Evolutionary conservation across 2,888 invertebrate genomes (phyloP).

Genomic region (Polylopha cassiicola): DNA sequence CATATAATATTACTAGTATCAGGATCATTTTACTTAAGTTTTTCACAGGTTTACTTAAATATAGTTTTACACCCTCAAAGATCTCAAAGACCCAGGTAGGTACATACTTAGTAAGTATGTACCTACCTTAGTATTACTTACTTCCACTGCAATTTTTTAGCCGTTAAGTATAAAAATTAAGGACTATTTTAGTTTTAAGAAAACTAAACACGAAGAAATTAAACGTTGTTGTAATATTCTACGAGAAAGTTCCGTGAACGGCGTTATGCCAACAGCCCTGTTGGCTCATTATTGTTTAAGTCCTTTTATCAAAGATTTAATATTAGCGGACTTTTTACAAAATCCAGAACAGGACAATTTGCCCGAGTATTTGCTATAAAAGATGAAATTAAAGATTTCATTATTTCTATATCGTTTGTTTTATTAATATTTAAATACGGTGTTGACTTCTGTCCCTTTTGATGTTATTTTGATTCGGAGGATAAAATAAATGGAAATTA

Average conservation of each 20-base stretch:
- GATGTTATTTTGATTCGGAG: too few species aligned
- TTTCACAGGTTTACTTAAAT: too few species aligned
- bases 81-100: too few species aligned
- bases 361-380: slow-evolving; percentile 21
- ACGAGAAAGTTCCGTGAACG: slow-evolving; percentile 25
- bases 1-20: too few species aligned
- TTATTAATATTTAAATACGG: slow-evolving; percentile 16
- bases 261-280: slow-evolving; percentile 37
- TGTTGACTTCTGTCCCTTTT: too few species aligned
- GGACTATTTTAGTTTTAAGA: neutral
- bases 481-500: too few species aligned
- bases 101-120: too few species aligned
- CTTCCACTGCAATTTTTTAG: too few species aligned
- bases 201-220: neutral
- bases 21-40: too few species aligned
- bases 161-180: too few species aligned
- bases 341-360: slow-evolving; percentile 24
- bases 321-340: slow-evolving; percentile 34
- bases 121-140: too few species aligned
- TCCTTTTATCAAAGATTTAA: slow-evolving; percentile 42
- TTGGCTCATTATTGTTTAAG: slow-evolving; percentile 59
- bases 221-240: slow-evolving; percentile 10
- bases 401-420: slow-evolving; percentile 10
- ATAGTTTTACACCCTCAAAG: too few species aligned
- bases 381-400: slow-evolving; percentile 23